Evolutionary conservation across 1,140 invertebrate genomes (phyloP), one percentile per base, ranked within the genome.

Genomic region (Piezodorus guildinii): DNA sequence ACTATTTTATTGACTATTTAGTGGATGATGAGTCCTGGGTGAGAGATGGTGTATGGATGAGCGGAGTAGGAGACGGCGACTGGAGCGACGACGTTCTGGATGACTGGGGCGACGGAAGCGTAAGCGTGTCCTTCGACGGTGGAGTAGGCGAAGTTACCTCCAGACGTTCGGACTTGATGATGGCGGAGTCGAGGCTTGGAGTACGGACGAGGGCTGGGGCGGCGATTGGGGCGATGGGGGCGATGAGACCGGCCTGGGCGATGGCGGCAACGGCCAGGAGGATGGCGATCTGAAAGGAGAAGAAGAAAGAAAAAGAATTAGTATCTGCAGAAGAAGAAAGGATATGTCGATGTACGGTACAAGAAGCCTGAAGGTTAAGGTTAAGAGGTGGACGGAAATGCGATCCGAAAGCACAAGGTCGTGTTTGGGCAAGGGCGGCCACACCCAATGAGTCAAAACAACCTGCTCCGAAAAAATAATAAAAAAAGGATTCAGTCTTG

Each of bases 121-220:
- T 79, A 80, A 17, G 79, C 78, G 67, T 80, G 79, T 51, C 73
- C 75, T 69, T 81, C 78, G 63, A 76, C 72, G 62, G 76, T 74
- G 65, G 74, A 76, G 73, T 81, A 81, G 34, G 79, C 77, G 70
- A 81, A 81, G 75, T 79, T 80, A 59, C 78, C 71, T 52, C 79
- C 79, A 23, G 68, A 9, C 78, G 71, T 68, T 80, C 76, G 25
- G 73, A 75, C 66, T 77, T 72, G 71, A 81, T 77, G 66, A 78
- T 72, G 60, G 80, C 80, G 56, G 74, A 77, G 72, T 81, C 79
- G 63, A 76, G 72, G 65, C 70, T 70, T 10, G 79, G 79, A 9
- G 76, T 74, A 39, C 79, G 73, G 45, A 77, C 69, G 14, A 78
- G 62, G 21, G 74, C 68, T 14, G 71, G 69, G 34, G 65, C 65